These are phyloP conservation scores for Sebastes minor DNA, from an alignment of 2,797 vertebrate species.

Conservation along the genomic window DNA sequence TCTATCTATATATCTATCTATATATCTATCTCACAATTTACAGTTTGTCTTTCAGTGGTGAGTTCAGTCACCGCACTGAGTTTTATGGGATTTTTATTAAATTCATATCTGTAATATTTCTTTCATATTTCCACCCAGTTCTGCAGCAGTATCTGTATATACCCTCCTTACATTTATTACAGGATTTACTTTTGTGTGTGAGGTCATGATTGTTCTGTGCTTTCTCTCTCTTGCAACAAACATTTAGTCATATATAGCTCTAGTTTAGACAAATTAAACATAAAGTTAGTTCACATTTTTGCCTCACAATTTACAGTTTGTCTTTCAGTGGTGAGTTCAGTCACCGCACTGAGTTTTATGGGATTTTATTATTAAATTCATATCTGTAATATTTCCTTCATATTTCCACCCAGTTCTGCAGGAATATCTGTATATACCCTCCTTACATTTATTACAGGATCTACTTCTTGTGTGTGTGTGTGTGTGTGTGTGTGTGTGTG, in stretches of 20 bases:
- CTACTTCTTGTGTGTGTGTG: too few relatives aligned
- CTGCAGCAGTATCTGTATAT: neutral
- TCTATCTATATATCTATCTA: neutral
- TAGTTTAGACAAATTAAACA: neutral
- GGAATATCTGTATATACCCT: neutral
- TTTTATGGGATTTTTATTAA: neutral
- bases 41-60: neutral
- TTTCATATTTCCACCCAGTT: neutral
- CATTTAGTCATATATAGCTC: neutral
- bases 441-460: neutral
- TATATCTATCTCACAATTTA: neutral
- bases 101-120: neutral
- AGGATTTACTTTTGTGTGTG: neutral
- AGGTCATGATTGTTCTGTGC: neutral
- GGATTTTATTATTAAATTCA: neutral
- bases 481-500: neutral
- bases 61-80: conserved; percentile 14
- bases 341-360: neutral
- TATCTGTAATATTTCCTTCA: neutral
- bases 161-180: neutral
- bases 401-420: neutral
- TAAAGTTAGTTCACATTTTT: neutral
- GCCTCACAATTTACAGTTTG: neutral
- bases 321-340: conserved; percentile 11
- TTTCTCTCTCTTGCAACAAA: neutral